Evolutionary conservation across 2,888 invertebrate species (phyloP), one percentile per base, ranked within the genome.

Genomic region (Eugnorisma glareosa): DNA sequence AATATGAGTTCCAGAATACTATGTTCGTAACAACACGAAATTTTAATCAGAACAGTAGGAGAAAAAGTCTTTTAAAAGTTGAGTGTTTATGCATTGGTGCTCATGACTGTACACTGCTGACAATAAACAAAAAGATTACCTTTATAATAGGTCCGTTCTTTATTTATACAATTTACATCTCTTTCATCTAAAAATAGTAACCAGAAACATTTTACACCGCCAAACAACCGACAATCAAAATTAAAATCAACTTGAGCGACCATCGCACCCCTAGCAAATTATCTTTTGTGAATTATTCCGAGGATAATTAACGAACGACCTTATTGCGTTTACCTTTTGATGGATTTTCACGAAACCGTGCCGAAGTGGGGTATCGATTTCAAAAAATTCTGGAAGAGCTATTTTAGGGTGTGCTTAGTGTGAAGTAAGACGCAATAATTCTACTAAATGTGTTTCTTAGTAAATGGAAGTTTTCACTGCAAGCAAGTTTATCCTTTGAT

Each of bases 221-320:
- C 43, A 28, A 48, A 77, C 45, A 48, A 21, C 18, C 48, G 18
- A 13, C 28, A 18, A 73, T 40, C 74, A 11, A 75, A 77, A 77
- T 61, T 81, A 61, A 35, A 74, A 51, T n/a, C 24, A 13, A 81
- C 28, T 81, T 37, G 43, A 31, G 35, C 61, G 61, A 35, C 28
- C 75, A 51, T 37, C 74, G 13, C 61, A 81, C 35, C 51, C 40
- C 51, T 15, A 40, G 24, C 28, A 51, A 77, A 77, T 76, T 77
- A 81, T 73, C 74, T 77, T 81, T 81, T 81, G 75, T 81, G 82
- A 81, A 77, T 77, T 77, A 77, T 77, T 77, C 77, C 35, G 15
- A 43, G 28, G 51, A 18, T 81, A 77, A 74, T 79, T 79, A 67
- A 68, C 31, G 43, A 35, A 73, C 57, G 11, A 72, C 37, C 73